A percentile compares a stretch with the other conserved stretches of the same genome.
Evolutionary conservation across 2,113 vertebrate genomes (phyloP).

Genomic region (Varanus salvator): DNA sequence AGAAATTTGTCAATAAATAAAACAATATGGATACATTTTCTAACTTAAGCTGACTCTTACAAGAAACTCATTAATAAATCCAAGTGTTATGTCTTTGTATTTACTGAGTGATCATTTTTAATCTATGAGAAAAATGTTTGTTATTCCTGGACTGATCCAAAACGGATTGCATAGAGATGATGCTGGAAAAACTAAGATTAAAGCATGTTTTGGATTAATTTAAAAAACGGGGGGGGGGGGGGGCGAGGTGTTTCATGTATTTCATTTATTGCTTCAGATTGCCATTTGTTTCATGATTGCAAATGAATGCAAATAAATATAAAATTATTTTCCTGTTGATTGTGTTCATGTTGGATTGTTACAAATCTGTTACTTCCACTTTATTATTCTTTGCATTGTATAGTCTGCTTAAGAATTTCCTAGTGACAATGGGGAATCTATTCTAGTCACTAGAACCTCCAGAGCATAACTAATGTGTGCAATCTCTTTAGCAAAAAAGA

Average conservation of each 20-base stretch:
- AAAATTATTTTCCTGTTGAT: slow-evolving; percentile 49
- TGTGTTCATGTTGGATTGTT: neutral
- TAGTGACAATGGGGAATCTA: slow-evolving; percentile 55
- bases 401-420: slow-evolving; percentile 63
- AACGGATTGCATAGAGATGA: neutral
- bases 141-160: neutral
- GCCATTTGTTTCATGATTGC: neutral
- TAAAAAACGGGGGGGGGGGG: too few relatives aligned
- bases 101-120: neutral
- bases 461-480: slow-evolving; percentile 63
- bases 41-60: neutral
- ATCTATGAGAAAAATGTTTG: neutral
- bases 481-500: slow-evolving; percentile 66
- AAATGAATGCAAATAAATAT: neutral
- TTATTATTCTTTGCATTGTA: slow-evolving; percentile 53
- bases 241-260: neutral
- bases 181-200: neutral
- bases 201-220: neutral
- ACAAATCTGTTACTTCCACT: slow-evolving; percentile 44
- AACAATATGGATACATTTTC: neutral
- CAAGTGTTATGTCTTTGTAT: neutral
- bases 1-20: neutral
- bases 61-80: neutral
- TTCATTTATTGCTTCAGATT: neutral
- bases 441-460: slow-evolving; percentile 64